These are phyloP conservation scores for Xanthorhoe spadicearia DNA, from an alignment of 2,888 invertebrate species.

Conservation along the genomic window DNA sequence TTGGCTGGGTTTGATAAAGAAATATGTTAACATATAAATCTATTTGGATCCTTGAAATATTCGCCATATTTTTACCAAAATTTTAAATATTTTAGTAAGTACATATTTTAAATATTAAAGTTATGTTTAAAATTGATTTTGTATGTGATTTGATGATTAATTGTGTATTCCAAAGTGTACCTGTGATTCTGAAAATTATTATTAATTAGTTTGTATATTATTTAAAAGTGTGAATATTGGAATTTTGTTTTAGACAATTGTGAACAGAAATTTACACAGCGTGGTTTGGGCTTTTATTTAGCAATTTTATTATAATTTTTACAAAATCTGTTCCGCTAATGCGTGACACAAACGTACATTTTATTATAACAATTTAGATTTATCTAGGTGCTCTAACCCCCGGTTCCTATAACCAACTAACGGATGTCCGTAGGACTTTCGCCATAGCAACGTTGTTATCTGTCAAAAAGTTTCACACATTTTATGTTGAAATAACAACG, in stretches of 20 bases:
- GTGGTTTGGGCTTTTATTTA: neutral
- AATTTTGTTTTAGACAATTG: neutral
- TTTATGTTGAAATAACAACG: no score
- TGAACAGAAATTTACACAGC: neutral
- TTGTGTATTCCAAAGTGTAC: conserved; percentile 34
- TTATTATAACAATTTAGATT: neutral
- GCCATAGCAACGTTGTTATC: no score
- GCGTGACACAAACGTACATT: neutral
- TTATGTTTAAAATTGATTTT: neutral
- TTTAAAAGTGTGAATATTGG: neutral
- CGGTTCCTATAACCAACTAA: no score
- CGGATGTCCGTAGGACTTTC: no score
- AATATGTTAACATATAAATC: neutral
- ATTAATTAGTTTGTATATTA: neutral
- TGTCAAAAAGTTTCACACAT: no score
- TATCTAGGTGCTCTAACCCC: neutral
- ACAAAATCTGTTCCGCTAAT: neutral
- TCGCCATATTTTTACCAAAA: conserved; percentile 4
- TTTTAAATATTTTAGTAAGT: neutral
- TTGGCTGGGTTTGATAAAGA: no score
- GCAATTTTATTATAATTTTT: neutral
- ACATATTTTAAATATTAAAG: no score
- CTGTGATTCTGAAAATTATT: conserved; percentile 36
- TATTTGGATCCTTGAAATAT: neutral
- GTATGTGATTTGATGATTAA: conserved; percentile 9